phyloP scores from a whole-genome alignment of 1,140 invertebrate species.

The Drosophila bocki region DNA sequence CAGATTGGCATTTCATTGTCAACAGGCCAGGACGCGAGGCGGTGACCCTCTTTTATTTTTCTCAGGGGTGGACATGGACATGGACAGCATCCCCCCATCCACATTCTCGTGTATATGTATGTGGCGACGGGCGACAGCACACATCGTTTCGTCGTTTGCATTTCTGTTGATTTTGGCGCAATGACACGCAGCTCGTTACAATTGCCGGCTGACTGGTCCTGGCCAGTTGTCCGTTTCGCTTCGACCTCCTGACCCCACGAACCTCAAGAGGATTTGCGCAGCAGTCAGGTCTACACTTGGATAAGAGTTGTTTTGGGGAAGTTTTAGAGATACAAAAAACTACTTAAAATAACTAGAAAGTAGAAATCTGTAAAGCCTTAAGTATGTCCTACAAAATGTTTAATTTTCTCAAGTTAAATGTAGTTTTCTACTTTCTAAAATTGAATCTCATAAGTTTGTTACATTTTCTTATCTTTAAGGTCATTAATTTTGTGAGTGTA shows the following conservation, averaged over 20 bases:
- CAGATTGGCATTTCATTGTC: conserved; percentile 70
- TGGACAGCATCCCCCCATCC: conserved; percentile 20
- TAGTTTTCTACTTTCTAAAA: no score
- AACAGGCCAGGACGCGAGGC: conserved; percentile 19
- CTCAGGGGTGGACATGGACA: conserved; percentile 10
- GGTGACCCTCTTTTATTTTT: conserved; percentile 16
- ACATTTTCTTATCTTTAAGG: not conserved
- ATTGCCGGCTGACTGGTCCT: conserved; percentile 44
- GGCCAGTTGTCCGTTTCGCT: conserved; percentile 26
- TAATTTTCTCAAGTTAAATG: not conserved
- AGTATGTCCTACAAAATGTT: not conserved
- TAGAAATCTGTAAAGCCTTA: not conserved
- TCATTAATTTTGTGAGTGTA: conserved; percentile 8
- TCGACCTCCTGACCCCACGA: conserved; percentile 14
- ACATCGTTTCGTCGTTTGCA: conserved; percentile 82
- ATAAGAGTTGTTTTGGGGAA: not conserved
- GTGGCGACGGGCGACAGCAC: conserved; percentile 57
- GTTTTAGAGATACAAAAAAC: not conserved
- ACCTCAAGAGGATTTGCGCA: conserved; percentile 33
- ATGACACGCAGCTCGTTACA: conserved; percentile 80
- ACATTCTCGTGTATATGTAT: conserved; percentile 3
- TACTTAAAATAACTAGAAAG: no score
- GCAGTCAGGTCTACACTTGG: conserved; percentile 26
- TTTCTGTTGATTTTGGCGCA: conserved; percentile 81
- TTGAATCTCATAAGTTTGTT: not conserved